Evolutionary conservation across 1,140 invertebrate species (phyloP).

Genomic region (Orchestia grillus): DNA sequence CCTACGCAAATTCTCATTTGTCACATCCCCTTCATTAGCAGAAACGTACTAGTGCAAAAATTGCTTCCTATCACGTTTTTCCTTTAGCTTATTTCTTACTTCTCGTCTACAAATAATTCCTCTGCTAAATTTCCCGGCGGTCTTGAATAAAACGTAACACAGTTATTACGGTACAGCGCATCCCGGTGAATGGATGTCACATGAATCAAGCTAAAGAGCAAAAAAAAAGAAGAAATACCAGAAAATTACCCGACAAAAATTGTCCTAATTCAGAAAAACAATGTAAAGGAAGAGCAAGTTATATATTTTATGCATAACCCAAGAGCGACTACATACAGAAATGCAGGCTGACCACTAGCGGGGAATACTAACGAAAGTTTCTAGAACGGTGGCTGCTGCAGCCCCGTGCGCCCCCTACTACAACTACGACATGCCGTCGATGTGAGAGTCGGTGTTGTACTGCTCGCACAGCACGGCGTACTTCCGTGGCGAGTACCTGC

Average conservation of each 20-base stretch:
- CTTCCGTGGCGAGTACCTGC: conserved; percentile 59
- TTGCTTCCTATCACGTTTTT: not conserved
- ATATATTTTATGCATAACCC: not conserved
- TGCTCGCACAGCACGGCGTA: conserved; percentile 51
- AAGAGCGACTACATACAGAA: not conserved
- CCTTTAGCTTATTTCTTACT: not conserved
- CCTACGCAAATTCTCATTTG: not conserved
- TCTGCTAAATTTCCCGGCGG: not conserved
- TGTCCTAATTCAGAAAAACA: not conserved
- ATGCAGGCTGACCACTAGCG: not conserved
- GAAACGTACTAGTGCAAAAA: not conserved
- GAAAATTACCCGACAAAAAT: too few species aligned
- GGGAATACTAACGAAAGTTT: not conserved
- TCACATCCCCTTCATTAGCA: not conserved
- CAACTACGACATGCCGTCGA: conserved; percentile 45
- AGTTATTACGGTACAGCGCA: not conserved
- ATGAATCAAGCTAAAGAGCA: not conserved
- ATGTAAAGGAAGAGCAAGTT: not conserved
- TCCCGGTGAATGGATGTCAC: not conserved
- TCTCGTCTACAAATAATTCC: not conserved
- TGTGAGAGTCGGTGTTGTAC: conserved; percentile 46
- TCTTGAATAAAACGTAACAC: not conserved
- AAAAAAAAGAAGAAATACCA: not conserved
- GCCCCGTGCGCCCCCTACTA: not conserved
- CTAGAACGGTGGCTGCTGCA: not conserved